Evolutionary conservation across 2,888 invertebrate species (phyloP).

Genomic region (Calliphora vomitoria): DNA sequence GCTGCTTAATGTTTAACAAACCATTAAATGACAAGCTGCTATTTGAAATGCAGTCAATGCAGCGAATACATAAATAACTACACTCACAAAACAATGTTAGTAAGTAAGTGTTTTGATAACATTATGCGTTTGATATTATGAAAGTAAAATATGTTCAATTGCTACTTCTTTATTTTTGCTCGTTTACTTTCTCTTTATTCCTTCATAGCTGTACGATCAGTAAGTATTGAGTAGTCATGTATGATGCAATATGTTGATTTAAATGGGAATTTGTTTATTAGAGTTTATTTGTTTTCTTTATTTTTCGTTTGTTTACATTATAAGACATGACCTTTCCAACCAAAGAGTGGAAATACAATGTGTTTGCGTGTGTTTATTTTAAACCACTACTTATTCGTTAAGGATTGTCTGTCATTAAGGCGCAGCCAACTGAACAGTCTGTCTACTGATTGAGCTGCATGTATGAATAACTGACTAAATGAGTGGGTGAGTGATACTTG

Average conservation of each 20-base stretch:
- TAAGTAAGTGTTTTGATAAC: slow-evolving; percentile 5
- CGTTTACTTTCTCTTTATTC: slow-evolving; percentile 1
- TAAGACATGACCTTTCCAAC: slow-evolving; percentile 68
- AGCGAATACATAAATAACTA: slow-evolving; percentile 1
- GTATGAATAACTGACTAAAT: neutral
- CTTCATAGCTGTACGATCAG: neutral
- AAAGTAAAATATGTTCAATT: no score
- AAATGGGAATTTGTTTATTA: slow-evolving; percentile 40
- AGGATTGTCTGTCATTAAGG: slow-evolving; percentile 43
- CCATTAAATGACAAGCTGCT: slow-evolving; percentile 50
- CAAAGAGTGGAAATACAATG: neutral
- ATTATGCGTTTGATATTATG: neutral
- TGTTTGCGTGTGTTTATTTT: slow-evolving; percentile 15
- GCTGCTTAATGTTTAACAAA: slow-evolving; percentile 47
- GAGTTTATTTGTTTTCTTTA: neutral
- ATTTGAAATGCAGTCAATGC: slow-evolving; percentile 12
- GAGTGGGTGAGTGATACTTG: slow-evolving; percentile 16
- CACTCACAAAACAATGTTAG: slow-evolving; percentile 23
- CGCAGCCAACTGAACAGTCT: neutral
- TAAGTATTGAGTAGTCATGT: neutral
- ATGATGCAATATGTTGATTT: slow-evolving; percentile 15
- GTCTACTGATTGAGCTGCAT: neutral
- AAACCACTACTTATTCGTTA: slow-evolving; percentile 5
- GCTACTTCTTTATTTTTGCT: neutral
- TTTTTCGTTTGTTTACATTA: slow-evolving; percentile 52